These are phyloP conservation scores for Drosophila siamana DNA, from an alignment of 2,888 invertebrate genomes.

Conservation along the genomic window DNA sequence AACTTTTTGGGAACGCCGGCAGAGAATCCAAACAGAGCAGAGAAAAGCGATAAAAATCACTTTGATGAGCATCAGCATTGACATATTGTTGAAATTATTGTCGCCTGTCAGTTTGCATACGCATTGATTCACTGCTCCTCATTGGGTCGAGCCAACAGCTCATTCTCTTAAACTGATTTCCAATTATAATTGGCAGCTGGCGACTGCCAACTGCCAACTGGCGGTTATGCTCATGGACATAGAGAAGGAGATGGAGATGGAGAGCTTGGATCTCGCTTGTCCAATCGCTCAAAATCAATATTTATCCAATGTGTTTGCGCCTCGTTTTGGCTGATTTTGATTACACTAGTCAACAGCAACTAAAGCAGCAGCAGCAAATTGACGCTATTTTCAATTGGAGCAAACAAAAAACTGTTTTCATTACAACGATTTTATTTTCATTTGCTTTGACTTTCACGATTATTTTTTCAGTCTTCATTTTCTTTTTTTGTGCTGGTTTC, in stretches of 20 bases:
- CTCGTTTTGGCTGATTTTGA: slow-evolving; percentile 34
- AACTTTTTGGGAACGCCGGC: slow-evolving; percentile 51
- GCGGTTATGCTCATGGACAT: too few species aligned
- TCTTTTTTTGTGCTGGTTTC: neutral
- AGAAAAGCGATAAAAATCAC: slow-evolving; percentile 59
- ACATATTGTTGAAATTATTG: slow-evolving; percentile 78
- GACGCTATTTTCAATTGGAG: neutral
- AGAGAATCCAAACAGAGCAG: slow-evolving; percentile 27
- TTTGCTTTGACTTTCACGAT: neutral
- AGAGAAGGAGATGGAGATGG: too few species aligned
- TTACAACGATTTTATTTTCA: too few species aligned
- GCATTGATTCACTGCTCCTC: slow-evolving; percentile 71
- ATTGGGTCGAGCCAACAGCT: slow-evolving; percentile 41
- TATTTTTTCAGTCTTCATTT: too few species aligned
- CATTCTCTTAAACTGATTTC: slow-evolving; percentile 22
- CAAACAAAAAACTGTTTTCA: neutral
- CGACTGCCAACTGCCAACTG: neutral
- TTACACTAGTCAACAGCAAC: slow-evolving; percentile 26
- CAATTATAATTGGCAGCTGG: slow-evolving; percentile 66
- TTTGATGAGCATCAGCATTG: slow-evolving; percentile 78
- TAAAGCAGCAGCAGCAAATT: neutral
- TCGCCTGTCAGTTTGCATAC: slow-evolving; percentile 69
- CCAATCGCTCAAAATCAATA: slow-evolving; percentile 61
- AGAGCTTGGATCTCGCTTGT: slow-evolving; percentile 21
- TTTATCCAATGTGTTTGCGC: slow-evolving; percentile 44